Evolutionary conservation across 2,797 vertebrate species (phyloP).

Genomic region (Chelon auratus): DNA sequence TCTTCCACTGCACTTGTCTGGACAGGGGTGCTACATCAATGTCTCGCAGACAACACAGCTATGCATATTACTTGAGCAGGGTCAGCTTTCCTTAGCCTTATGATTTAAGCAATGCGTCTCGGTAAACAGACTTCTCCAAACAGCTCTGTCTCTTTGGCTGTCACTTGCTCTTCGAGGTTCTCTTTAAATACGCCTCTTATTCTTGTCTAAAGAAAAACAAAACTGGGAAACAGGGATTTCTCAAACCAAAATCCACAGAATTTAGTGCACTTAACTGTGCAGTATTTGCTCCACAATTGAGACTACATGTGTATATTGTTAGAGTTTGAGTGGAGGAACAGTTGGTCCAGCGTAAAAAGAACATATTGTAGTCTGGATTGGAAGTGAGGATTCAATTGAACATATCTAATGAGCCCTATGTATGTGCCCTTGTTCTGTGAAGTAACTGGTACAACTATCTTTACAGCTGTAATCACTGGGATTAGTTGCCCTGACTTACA

Average conservation of each 20-base stretch:
- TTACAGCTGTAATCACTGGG: conserved; percentile 60
- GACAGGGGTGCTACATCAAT: conserved; percentile 66
- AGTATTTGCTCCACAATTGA: neutral
- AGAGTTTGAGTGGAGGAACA: conserved; percentile 7
- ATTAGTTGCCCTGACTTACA: conserved; percentile 54
- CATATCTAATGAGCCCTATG: conserved; percentile 43
- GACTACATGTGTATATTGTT: conserved; percentile 3
- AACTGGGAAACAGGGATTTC: neutral
- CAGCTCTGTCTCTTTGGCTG: conserved; percentile 32
- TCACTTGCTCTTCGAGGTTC: conserved; percentile 18
- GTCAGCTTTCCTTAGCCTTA: conserved; percentile 40
- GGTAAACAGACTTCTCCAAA: conserved; percentile 54
- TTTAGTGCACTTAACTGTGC: neutral
- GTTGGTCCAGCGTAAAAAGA: conserved; percentile 53
- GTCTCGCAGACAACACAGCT: conserved; percentile 45
- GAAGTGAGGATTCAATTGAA: conserved; percentile 43
- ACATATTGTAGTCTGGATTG: conserved; percentile 45
- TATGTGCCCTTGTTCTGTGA: conserved; percentile 36
- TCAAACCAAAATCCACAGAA: neutral
- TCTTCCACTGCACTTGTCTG: conserved; percentile 34
- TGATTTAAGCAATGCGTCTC: conserved; percentile 51
- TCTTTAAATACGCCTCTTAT: conserved; percentile 23
- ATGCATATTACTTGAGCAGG: conserved; percentile 49
- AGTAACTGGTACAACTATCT: conserved; percentile 33
- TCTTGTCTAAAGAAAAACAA: conserved; percentile 4